These are phyloP conservation scores for Clarias laeviceps DNA, from an alignment of 2,797 vertebrate species.

Conservation along the genomic window DNA sequence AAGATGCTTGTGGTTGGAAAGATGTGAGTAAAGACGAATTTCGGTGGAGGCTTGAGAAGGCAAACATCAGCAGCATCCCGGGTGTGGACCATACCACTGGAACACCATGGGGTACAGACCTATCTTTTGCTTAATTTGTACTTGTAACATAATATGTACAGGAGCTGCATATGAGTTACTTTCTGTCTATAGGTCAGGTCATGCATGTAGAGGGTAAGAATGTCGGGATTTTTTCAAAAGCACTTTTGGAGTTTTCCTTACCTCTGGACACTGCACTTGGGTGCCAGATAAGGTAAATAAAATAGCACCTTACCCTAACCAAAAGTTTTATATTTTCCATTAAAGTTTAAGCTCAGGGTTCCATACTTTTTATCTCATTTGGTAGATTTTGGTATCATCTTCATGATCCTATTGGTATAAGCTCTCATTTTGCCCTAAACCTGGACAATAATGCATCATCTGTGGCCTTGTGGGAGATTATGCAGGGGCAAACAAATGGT, in stretches of 20 bases:
- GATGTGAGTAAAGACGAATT: slow-evolving; percentile 39
- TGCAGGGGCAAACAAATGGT: slow-evolving; percentile 40
- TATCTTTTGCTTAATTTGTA: background rate
- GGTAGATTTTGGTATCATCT: slow-evolving; percentile 79
- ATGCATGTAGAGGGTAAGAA: slow-evolving; percentile 64
- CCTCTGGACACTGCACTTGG: slow-evolving; percentile 60
- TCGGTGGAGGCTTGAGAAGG: slow-evolving; percentile 69
- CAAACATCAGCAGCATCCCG: slow-evolving; percentile 69
- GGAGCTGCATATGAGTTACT: background rate
- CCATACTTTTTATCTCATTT: slow-evolving; percentile 22
- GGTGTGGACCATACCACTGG: slow-evolving; percentile 74
- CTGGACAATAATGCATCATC: slow-evolving; percentile 27
- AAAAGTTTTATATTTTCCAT: background rate
- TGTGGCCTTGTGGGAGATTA: slow-evolving; percentile 51
- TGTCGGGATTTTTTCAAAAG: fast-evolving
- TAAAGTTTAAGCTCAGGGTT: too few species aligned
- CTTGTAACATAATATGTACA: background rate
- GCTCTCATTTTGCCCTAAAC: slow-evolving; percentile 54
- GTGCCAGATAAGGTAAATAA: slow-evolving; percentile 73
- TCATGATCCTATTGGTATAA: background rate
- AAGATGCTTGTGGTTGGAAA: slow-evolving; percentile 72
- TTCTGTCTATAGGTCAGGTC: slow-evolving; percentile 67
- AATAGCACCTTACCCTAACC: background rate
- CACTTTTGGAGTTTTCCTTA: slow-evolving; percentile 64
- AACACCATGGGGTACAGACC: slow-evolving; percentile 63